These are phyloP conservation scores for Fissipunctia ypsillon DNA, from an alignment of 2,888 invertebrate genomes.

Conservation along the genomic window DNA sequence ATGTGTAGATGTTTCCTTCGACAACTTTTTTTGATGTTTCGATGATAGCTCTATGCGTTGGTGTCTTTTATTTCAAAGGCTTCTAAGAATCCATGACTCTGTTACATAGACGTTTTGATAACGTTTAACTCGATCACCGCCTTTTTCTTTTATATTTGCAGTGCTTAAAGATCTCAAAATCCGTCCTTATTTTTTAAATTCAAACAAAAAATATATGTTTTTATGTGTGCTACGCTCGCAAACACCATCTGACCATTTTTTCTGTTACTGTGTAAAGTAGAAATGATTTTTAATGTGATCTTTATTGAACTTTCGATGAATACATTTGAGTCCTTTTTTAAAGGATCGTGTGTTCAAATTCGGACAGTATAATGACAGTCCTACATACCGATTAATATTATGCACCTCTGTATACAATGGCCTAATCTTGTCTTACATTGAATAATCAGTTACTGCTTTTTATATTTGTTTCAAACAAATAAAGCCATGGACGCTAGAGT, in stretches of 20 bases:
- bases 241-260: background rate
- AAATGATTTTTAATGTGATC: background rate
- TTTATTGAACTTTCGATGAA: background rate
- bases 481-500: background rate
- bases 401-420: background rate
- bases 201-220: background rate
- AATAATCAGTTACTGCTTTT: background rate
- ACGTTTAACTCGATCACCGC: background rate
- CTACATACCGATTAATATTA: slow-evolving; percentile 25
- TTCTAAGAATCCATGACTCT: slow-evolving; percentile 14
- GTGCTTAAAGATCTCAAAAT: slow-evolving; percentile 41
- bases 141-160: slow-evolving; percentile 6
- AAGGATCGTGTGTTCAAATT: background rate
- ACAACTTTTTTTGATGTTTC: background rate
- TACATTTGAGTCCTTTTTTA: background rate
- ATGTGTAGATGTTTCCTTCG: background rate
- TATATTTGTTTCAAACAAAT: background rate
- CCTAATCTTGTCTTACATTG: background rate
- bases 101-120: background rate
- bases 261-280: background rate
- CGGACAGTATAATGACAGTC: background rate
- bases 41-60: background rate
- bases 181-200: background rate
- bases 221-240: background rate
- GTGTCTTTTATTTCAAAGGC: slow-evolving; percentile 1